Conservation (phyloP, 2,888 invertebrate species). For the Tenthredo scrophulariae region DNA sequence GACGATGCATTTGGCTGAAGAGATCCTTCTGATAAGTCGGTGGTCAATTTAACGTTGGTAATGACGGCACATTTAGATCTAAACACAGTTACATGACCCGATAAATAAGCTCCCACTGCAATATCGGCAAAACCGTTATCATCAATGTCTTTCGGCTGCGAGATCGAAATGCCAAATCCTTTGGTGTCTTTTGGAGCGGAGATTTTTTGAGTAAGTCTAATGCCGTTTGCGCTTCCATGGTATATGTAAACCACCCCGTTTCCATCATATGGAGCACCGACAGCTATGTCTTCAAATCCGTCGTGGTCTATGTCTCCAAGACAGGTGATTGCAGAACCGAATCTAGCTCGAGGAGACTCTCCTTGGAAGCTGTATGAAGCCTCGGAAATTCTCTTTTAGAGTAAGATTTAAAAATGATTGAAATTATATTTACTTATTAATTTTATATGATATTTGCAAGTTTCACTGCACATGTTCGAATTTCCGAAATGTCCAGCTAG, state of each 20-base stretch:
- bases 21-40: conserved; percentile 39
- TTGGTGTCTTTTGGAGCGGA: conserved; percentile 64
- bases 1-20: conserved; percentile 61
- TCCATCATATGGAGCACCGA: conserved; percentile 71
- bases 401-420: background rate
- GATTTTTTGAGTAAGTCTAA: conserved; percentile 73
- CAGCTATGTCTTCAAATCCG: conserved; percentile 77
- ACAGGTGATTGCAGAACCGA: conserved; percentile 81
- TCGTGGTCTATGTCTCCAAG: conserved; percentile 83
- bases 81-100: conserved; percentile 75
- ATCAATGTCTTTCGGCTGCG: conserved; percentile 76
- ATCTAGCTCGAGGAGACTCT: conserved; percentile 78
- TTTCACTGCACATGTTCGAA: background rate
- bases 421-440: background rate
- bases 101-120: conserved; percentile 76
- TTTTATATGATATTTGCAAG: background rate
- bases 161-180: conserved; percentile 77
- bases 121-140: conserved; percentile 75
- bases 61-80: conserved; percentile 72
- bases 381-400: conserved; percentile 56
- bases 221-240: conserved; percentile 68
- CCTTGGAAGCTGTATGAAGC: conserved; percentile 70
- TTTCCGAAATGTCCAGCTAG: background rate
- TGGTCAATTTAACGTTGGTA: conserved; percentile 57
- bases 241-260: conserved; percentile 72